Evolutionary conservation across 1,140 invertebrate genomes (phyloP), one percentile per base, ranked within the genome.

Genomic region (Drosophila orena): DNA sequence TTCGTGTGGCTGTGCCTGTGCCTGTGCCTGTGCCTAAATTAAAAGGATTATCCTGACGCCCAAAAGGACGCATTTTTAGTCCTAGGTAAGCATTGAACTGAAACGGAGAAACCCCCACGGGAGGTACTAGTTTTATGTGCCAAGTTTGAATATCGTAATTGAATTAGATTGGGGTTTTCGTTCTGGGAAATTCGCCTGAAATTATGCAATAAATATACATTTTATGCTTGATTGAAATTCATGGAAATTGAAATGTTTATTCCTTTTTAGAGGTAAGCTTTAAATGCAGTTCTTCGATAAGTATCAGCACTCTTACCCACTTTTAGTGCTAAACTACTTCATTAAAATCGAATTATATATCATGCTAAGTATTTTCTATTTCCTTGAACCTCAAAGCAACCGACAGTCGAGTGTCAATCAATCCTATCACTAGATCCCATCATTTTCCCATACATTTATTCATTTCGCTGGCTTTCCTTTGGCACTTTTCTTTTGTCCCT

Each of bases 11-110:
- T 68, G 46, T 38, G 76, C 64, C 53, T 62, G n/a, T n/a, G n/a
- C n/a, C n/a, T n/a, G n/a, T 75, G 55, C 64, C 64, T 68, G 46
- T 38, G 76, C 64, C 53, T 62, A 81, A 78, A 65, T 75, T 71
- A 78, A 86, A 86, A 88, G 81, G 83, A 86, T 86, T 86, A 86
- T 75, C 46, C 60, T 57, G 60, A 73, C 54, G 68, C 69, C 62
- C 56, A 50, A 27, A 76, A 47, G 24, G 47, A 60, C 55, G 56
- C 54, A 53, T 38, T 40, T 57, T 52, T 69, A 37, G 44, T 40
- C 10, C 17, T 50, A 71, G 80, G 80, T 83, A 79, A 83, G 81
- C 60, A n/a, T 12, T n/a, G 37, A 14, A 38, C 11, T 17, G 44
- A 12, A 38, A 22, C n/a, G 7, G 12, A 44, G 12, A 44, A 40